A percentile compares a stretch with the other conserved stretches of the same genome.
Conservation (phyloP, 2,797 vertebrate genomes). For the Rhinophrynus dorsalis region DNA sequence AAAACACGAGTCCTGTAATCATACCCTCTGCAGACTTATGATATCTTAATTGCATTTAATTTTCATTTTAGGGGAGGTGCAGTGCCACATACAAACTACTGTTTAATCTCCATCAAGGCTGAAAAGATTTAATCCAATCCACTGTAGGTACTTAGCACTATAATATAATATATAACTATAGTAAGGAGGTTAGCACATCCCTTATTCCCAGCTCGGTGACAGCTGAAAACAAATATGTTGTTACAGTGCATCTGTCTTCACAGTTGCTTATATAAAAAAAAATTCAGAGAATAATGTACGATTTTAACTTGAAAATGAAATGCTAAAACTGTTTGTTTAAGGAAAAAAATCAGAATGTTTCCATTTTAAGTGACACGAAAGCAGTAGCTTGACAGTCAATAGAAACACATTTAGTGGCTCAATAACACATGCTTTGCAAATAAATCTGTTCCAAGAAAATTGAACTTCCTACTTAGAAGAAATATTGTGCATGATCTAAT, state of each 20-base stretch:
- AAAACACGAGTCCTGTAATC: neutral
- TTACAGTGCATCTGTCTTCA: conserved; percentile 22
- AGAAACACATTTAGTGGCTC: neutral
- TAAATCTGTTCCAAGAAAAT: conserved; percentile 3
- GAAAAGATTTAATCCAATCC: conserved; percentile 9
- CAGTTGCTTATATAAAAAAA: conserved; percentile 5
- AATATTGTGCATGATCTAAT: neutral
- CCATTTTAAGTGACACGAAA: conserved; percentile 1
- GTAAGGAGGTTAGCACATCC: neutral
- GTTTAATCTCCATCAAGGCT: conserved; percentile 10
- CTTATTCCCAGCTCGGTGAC: conserved; percentile 14
- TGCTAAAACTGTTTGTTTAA: conserved; percentile 13
- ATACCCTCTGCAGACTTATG: neutral
- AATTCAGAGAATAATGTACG: conserved; percentile 5
- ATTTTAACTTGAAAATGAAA: conserved; percentile 22
- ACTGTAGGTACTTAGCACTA: conserved; percentile 11
- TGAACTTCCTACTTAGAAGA: neutral
- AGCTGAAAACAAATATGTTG: conserved; percentile 20
- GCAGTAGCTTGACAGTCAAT: conserved; percentile 9
- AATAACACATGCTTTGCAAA: neutral
- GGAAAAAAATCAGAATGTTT: neutral
- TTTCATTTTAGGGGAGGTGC: neutral
- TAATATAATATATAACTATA: conserved; percentile 13
- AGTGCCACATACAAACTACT: neutral
- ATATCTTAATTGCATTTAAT: neutral